Evolutionary conservation across 2,797 vertebrate genomes (phyloP).

Genomic region (Orientallactaga sibirica): DNA sequence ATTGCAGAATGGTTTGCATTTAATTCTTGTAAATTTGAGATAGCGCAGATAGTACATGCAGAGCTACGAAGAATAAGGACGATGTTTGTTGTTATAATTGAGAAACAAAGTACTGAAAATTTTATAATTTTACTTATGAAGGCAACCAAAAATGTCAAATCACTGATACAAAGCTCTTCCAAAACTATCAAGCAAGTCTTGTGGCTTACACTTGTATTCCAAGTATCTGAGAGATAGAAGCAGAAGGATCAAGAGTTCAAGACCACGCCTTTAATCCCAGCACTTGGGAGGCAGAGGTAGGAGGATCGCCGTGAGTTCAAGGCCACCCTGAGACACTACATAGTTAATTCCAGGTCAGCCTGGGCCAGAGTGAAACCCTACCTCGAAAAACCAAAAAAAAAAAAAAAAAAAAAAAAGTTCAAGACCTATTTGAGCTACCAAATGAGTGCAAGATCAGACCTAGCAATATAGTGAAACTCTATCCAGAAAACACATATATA

Average conservation of each 20-base stretch:
- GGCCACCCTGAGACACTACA: too few relatives aligned
- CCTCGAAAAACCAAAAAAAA: too few relatives aligned
- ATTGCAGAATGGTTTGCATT: not conserved
- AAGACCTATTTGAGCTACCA: not conserved
- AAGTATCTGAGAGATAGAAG: not conserved
- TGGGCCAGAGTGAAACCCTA: too few relatives aligned
- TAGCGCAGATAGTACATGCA: too few relatives aligned
- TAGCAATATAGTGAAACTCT: not conserved
- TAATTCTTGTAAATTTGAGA: conserved; percentile 33
- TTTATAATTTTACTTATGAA: conserved; percentile 15
- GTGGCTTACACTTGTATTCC: not conserved
- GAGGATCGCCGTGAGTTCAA: too few relatives aligned
- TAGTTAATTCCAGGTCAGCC: too few relatives aligned
- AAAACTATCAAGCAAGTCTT: not conserved
- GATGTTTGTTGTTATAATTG: not conserved
- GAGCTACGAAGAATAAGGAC: not conserved
- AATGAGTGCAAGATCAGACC: not conserved
- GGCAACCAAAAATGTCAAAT: not conserved
- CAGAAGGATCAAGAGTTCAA: not conserved
- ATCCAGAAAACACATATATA: not conserved
- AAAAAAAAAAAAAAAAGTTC: not conserved
- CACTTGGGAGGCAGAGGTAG: too few relatives aligned
- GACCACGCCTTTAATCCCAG: too few relatives aligned
- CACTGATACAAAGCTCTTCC: not conserved
- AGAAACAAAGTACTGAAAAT: not conserved